Evolutionary conservation across 2,888 invertebrate genomes (phyloP), one percentile per base, ranked within the genome.

Genomic region (Leucophora obtusa): DNA sequence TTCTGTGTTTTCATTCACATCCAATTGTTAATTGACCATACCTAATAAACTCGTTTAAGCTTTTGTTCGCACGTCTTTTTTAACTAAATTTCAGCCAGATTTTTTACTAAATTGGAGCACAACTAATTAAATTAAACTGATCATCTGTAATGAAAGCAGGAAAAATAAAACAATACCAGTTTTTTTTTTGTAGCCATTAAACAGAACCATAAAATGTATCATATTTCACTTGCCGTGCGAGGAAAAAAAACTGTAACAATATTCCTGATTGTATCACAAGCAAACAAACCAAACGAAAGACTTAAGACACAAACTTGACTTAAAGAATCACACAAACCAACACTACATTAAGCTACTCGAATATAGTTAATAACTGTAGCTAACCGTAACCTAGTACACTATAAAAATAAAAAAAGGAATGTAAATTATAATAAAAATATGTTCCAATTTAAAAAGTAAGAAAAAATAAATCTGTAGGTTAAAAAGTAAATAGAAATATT

Each of bases 261-360:
- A 63, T 66, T 72, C 68, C 68, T 33, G 72, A 76, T 76, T 24
- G 15, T 59, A 76, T 69, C 72, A 43, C 47, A 15, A 66, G 63
- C 50, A 24, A 53, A 66, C 54, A 54, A 43, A 58, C 15, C 51
- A 75, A 78, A 82, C 75, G 68, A 47, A 79, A 75, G 71, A 82
- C 70, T 81, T 74, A 58, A 71, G 62, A 66, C 35, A 74, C 54
- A 82, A 79, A 82, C 82, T 82, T 79, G 79, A 71, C 72, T 70
- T 65, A 15, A 8, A 15, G 5, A 15, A 54, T 15, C 35, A 53
- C 8, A 38, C 4, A 60, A 35, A 33, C 2, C n/a, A 47, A 47
- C n/a, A n/a, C 38, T 38, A 11, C 38, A 2, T 38, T 38, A 38
- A 11, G 11, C 10, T 3, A 14, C 2, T 14, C 14, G n/a, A n/a